A percentile compares a stretch with the other conserved stretches of the same genome.
These are phyloP conservation scores for Solen grandis DNA, from an alignment of 1,140 invertebrate species.

Conservation along the genomic window DNA sequence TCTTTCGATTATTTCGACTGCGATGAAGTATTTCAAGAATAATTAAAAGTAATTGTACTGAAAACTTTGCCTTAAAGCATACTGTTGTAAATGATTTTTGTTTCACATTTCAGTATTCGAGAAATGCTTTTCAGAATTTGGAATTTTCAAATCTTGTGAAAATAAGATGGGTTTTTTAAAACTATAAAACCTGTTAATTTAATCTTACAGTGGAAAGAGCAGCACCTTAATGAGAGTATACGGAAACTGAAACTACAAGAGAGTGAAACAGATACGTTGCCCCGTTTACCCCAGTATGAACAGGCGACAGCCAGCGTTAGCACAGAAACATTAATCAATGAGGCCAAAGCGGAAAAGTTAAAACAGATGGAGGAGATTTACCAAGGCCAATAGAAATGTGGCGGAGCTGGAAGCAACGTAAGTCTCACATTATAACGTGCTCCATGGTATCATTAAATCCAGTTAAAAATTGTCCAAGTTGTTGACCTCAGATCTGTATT, in stretches of 20 bases:
- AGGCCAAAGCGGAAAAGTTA: conserved; percentile 92
- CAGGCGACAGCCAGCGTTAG: not conserved
- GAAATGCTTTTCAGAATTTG: no score
- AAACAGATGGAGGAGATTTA: conserved; percentile 91
- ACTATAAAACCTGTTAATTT: no score
- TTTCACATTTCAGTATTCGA: no score
- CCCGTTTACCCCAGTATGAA: conserved; percentile 44
- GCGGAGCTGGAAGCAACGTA: conserved; percentile 91
- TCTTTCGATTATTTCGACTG: no score
- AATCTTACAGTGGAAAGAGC: conserved; percentile 87
- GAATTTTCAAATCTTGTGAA: no score
- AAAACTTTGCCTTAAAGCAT: no score
- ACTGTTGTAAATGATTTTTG: no score
- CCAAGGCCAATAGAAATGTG: conserved; percentile 87
- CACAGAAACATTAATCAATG: conserved; percentile 83
- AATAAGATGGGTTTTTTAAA: no score
- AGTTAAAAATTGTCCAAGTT: no score
- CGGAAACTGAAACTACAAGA: conserved; percentile 82
- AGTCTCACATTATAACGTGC: conserved; percentile 16
- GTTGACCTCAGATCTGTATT: no score
- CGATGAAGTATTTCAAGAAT: no score
- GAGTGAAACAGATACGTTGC: not conserved
- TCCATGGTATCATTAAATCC: not conserved
- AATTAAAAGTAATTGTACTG: no score
- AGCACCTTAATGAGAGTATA: conserved; percentile 92